Percentiles rank a stretch among this genome's conserved stretches.
These are phyloP conservation scores for Pristionchus fissidentatus DNA, from an alignment of 2,888 invertebrate genomes.

Conservation along the genomic window DNA sequence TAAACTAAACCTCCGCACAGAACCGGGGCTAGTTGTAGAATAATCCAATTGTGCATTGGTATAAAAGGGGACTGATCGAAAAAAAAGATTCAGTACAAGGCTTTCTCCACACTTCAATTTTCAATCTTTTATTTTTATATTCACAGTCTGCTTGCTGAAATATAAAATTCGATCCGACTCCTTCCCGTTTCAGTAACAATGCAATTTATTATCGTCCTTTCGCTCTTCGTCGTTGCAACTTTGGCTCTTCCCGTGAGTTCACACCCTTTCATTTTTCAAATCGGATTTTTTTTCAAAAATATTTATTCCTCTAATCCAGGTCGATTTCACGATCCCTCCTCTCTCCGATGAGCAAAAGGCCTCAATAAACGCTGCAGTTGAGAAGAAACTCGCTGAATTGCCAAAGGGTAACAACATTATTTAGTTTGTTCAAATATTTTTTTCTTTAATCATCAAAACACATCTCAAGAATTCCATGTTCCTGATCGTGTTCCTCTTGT, in stretches of 20 bases:
- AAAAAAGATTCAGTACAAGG: too few species aligned
- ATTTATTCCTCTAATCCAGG: too few species aligned
- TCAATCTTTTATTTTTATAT: too few species aligned
- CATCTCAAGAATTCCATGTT: too few species aligned
- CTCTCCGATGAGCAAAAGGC: conserved; percentile 19
- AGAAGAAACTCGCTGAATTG: conserved; percentile 19
- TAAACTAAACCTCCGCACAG: too few species aligned
- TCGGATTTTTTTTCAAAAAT: background rate
- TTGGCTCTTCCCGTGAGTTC: conserved; percentile 8
- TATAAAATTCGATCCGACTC: too few species aligned
- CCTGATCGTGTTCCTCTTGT: too few species aligned
- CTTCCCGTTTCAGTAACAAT: background rate
- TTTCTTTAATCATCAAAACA: background rate
- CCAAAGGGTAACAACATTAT: background rate
- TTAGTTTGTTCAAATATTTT: background rate
- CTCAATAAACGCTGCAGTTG: background rate
- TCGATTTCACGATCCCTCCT: background rate
- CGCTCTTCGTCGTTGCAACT: background rate
- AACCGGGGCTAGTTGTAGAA: too few species aligned
- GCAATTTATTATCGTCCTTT: background rate
- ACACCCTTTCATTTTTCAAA: background rate
- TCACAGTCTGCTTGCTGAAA: too few species aligned
- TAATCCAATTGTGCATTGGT: too few species aligned
- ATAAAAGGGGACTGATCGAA: too few species aligned
- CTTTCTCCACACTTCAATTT: too few species aligned